These are phyloP conservation scores for Muscicapa comitata DNA, from an alignment of 2,797 vertebrate genomes.

Conservation along the genomic window DNA sequence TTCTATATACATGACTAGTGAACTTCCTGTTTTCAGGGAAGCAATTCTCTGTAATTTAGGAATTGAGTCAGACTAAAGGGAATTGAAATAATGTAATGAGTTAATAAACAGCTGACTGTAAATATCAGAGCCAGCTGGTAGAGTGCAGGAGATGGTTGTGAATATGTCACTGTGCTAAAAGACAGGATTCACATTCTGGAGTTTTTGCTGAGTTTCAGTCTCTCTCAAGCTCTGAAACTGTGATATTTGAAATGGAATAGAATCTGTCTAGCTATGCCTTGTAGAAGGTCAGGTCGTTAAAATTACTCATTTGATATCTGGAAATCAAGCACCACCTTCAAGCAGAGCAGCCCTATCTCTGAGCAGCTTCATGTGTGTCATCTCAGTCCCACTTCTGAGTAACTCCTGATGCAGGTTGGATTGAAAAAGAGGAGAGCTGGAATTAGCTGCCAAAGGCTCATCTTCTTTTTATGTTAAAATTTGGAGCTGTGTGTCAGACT, in stretches of 20 bases:
- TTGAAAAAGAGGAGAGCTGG: background rate
- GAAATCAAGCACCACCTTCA: background rate
- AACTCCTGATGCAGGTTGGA: background rate
- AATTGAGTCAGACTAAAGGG: conserved; percentile 45
- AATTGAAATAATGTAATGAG: conserved; percentile 12
- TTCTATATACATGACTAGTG: background rate
- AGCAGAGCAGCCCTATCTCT: background rate
- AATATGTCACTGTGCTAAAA: background rate
- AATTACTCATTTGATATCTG: background rate
- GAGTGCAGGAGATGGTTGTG: background rate
- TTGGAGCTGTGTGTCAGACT: background rate
- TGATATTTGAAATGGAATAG: background rate
- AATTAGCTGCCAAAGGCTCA: background rate
- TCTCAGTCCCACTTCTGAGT: background rate
- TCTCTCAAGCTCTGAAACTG: background rate
- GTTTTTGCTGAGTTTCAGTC: background rate
- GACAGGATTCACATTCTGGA: background rate
- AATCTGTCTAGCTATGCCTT: background rate
- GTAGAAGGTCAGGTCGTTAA: background rate
- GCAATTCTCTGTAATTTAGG: conserved; percentile 26
- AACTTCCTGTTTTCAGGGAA: conserved; percentile 56
- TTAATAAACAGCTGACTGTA: background rate
- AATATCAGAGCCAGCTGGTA: background rate
- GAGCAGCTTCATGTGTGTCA: background rate
- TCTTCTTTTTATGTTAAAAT: background rate